A percentile compares a stretch with the other conserved stretches of the same genome.
phyloP scores from a whole-genome alignment of 1,140 invertebrate species.

The Drepana arcuata region DNA sequence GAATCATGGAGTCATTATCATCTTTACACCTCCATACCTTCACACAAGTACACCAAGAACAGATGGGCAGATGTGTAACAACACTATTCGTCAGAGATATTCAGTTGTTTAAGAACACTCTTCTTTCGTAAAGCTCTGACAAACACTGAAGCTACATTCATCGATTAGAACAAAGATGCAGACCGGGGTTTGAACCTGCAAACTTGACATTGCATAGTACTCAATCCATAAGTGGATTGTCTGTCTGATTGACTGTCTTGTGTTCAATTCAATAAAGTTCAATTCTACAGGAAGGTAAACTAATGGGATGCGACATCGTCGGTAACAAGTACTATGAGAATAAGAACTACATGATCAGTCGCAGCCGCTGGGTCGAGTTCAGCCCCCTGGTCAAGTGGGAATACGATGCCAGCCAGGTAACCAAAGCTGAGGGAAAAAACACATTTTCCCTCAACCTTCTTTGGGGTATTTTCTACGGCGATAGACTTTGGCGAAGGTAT shows the following conservation, averaged over 20 bases:
- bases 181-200: no score
- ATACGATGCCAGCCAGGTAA: constrained; percentile 50
- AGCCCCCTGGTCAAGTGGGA: constrained; percentile 26
- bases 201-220: not conserved
- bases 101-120: not conserved
- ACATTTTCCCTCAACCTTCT: no score
- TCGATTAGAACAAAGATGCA: no score
- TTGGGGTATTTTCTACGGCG: no score
- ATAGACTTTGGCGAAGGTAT: no score
- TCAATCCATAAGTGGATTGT: not conserved
- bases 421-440: no score
- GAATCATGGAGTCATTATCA: no score
- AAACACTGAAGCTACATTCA: no score
- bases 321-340: constrained; percentile 53
- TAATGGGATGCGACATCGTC: constrained; percentile 30
- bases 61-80: no score
- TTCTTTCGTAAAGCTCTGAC: not conserved
- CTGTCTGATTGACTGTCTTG: not conserved
- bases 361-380: constrained; percentile 50
- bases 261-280: constrained; percentile 2
- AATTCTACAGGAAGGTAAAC: constrained; percentile 27
- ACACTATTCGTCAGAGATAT: no score
- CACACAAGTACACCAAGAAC: no score
- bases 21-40: no score
- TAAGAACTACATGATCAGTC: constrained; percentile 36